Evolutionary conservation across 2,113 vertebrate genomes (phyloP), one percentile per base, ranked within the genome.

Genomic region (Triplophysa dalaica): DNA sequence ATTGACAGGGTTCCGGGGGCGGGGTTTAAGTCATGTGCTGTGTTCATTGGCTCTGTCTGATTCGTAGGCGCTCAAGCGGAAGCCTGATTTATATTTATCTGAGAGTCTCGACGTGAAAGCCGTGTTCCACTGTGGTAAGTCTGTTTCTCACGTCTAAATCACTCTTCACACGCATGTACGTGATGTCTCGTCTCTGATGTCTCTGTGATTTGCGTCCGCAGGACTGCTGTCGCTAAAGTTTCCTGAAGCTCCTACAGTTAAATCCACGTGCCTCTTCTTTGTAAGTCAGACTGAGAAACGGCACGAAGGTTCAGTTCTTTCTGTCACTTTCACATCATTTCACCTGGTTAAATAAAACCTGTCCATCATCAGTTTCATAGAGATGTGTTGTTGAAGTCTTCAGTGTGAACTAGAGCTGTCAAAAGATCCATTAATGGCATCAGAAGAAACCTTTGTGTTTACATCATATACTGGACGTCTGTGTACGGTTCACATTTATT

Each of bases 61-160:
- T 90, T 94, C 89, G 66, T 95, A 99, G 98, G 97, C 96, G 88
- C 93, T 99, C 92, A 99, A 98, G 94, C 93, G 97, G 94, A 99
- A 99, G 86, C 96, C 97, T 26, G 97, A 98, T 91, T 93, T 99
- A 89, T 99, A 95, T 94, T 92, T 98, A 89, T 98, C 96, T 89
- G 94, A 96, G 90, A 96, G 93, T 89, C 91, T 99, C 88, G 98
- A 99, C 41, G 95, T 98, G 89, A 98, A 98, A 90, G 97, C 97
- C 9, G 93, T 99, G 81, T 99, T 97, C 90, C 97, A 98, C 77
- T 99, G 98, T 89, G 98, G 98, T 99, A 92, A 97, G 98, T 95
- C 11, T 60, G n/a, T 73, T 43, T 73, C 12, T 22, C 41, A 60
- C 22, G 70, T n/a, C n/a, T 22, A 11, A 54, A 29, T 4, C 5